Evolutionary conservation across 2,797 vertebrate species (phyloP).

Genomic region (Micrastur ruficollis): DNA sequence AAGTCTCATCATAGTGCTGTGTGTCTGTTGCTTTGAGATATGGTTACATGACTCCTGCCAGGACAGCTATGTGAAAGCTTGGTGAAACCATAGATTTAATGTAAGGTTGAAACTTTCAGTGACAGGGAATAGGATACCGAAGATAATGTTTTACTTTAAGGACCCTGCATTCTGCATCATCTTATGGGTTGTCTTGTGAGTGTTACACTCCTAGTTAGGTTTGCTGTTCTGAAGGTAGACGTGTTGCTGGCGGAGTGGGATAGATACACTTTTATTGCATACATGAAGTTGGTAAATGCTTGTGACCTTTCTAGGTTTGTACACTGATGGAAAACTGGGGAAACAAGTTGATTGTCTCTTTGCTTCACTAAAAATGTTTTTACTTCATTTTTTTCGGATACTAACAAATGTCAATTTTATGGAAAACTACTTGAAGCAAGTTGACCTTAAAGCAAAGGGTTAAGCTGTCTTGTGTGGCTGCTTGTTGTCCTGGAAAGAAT

Average conservation of each 20-base stretch:
- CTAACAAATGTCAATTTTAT: neutral
- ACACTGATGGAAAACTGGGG: neutral
- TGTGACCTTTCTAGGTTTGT: neutral
- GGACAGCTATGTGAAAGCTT: neutral
- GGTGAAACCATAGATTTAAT: neutral
- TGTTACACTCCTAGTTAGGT: neutral
- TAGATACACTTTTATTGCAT: neutral
- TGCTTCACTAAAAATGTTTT: neutral
- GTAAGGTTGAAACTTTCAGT: neutral
- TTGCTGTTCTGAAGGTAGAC: neutral
- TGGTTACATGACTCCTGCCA: fast-evolving
- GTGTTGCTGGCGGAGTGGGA: neutral
- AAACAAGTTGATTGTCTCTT: neutral
- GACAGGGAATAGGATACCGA: neutral
- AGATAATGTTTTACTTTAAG: neutral
- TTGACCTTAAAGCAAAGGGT: neutral
- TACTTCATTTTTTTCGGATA: neutral
- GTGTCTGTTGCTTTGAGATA: neutral
- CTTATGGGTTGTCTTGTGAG: fast-evolving
- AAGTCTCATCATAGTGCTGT: neutral
- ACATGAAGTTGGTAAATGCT: neutral
- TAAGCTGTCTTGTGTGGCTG: neutral
- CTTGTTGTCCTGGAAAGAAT: slow-evolving; percentile 22
- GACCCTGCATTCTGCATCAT: neutral
- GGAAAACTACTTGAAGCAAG: neutral